Evolutionary conservation across 1,140 invertebrate genomes (phyloP), one percentile per base, ranked within the genome.

Genomic region (Watersipora subatra): DNA sequence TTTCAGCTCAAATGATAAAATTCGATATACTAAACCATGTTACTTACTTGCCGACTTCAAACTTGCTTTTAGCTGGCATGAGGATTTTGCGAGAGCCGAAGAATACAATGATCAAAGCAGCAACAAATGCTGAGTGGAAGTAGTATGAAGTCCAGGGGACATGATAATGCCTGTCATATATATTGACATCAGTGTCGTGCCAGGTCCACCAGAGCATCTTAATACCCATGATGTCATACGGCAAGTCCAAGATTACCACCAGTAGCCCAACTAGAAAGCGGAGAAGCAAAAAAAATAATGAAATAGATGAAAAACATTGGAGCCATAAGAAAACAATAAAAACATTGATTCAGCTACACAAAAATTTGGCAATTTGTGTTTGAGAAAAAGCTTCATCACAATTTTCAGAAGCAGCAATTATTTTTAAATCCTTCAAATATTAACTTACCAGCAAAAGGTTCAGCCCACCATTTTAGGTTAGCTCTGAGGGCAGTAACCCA

Each of bases 101-200:
- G 73, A 90, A 88, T 70, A 86, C 84, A 73, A 86, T 86, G 3
- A 82, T 85, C 69, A 90, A 88, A 70, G 86, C 85, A 1, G 85
- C 84, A 1, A 87, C 84, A 75, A 90, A 90, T 0, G 86, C 81
- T 0, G 87, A 82, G 76, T 90, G 88, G 80, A 90, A 91, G 72
- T 88, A 90, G 76, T 89, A 90, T 0, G 87, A 89, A 70, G 87
- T 90, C 81, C 83, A 85, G 1, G 84, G 84, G 0, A 89, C 88
- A 85, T 86, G 88, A 77, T 90, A 90, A 75, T 87, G 86, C 25
- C 88, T 82, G 72, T 91, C 88, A 62, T 72, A 84, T 66, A 91
- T 87, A 75, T 90, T 90, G 1, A 88, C 87, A 77, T 90, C 89
- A 0, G 88, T 90, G 73, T 90, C 88, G 73, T 91, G 89, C 88